phyloP scores from a whole-genome alignment of 2,797 vertebrate species.

The Poeciliopsis presidionis region DNA sequence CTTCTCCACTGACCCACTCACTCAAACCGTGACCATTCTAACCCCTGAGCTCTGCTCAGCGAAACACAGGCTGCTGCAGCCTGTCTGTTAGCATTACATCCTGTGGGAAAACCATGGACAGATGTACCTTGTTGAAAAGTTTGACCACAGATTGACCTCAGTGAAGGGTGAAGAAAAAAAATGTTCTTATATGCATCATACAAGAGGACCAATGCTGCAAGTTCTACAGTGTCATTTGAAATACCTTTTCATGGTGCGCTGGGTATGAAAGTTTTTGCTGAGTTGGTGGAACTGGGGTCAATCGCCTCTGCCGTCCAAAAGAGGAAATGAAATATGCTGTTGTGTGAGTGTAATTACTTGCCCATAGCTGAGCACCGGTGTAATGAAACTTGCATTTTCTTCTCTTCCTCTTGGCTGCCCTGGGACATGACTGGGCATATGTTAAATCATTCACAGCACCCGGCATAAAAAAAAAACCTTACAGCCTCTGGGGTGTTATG shows the following conservation, averaged over 20 bases:
- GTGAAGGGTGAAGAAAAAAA: conserved; percentile 16
- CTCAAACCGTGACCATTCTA: conserved; percentile 19
- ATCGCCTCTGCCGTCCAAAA: conserved; percentile 29
- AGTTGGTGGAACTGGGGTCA: conserved; percentile 39
- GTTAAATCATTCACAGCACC: conserved; percentile 66
- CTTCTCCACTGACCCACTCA: conserved; percentile 12
- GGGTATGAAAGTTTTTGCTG: conserved; percentile 44
- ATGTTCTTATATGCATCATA: conserved; percentile 15
- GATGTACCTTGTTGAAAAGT: conserved; percentile 21
- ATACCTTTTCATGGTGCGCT: conserved; percentile 36
- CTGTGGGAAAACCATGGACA: conserved; percentile 5
- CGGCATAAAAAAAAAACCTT: conserved; percentile 32
- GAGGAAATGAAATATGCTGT: conserved; percentile 41
- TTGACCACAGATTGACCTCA: conserved; percentile 39
- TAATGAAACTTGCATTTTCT: conserved; percentile 60
- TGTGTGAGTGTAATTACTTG: conserved; percentile 61
- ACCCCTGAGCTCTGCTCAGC: conserved; percentile 12
- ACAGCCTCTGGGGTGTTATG: conserved; percentile 36
- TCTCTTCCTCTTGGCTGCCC: conserved; percentile 34
- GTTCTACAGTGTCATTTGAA: conserved; percentile 25
- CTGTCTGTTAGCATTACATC: conserved; percentile 22
- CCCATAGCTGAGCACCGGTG: conserved; percentile 57
- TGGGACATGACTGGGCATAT: conserved; percentile 54
- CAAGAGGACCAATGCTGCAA: not conserved
- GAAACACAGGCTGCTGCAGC: conserved; percentile 6